phyloP scores from a whole-genome alignment of 1,140 invertebrate genomes.

The Sarcophaga peregrina region DNA sequence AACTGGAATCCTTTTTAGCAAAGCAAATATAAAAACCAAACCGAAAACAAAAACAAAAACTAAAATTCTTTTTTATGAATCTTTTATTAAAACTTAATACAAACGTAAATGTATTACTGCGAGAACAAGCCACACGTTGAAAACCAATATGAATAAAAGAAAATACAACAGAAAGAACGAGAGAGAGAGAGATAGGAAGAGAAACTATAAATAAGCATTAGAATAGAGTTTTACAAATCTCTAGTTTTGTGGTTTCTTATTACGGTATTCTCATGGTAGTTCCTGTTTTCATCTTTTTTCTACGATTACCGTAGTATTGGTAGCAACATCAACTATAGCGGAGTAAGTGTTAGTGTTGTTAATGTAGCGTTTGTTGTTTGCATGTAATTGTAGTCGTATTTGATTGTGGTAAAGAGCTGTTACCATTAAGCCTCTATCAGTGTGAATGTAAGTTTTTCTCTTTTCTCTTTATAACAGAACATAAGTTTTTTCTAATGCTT shows the following conservation, averaged over 20 bases:
- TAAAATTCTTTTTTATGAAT: too few relatives aligned
- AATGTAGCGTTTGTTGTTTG: too few relatives aligned
- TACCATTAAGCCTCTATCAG: not conserved
- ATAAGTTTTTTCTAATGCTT: not conserved
- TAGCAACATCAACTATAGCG: not conserved
- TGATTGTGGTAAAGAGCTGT: constrained; percentile 8
- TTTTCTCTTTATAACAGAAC: not conserved
- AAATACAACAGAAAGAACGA: too few relatives aligned
- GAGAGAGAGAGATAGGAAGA: not conserved
- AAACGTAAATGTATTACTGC: not conserved
- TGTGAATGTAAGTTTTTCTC: too few relatives aligned
- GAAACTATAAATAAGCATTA: constrained; percentile 22
- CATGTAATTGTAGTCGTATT: not conserved
- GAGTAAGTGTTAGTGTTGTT: too few relatives aligned
- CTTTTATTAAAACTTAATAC: not conserved
- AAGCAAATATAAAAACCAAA: not conserved
- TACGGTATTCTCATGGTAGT: not conserved
- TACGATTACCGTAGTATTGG: not conserved
- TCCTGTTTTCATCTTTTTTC: not conserved
- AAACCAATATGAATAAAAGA: too few relatives aligned
- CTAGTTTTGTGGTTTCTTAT: constrained; percentile 19
- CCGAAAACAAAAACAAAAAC: too few relatives aligned
- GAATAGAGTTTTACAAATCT: constrained; percentile 12
- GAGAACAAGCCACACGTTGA: too few relatives aligned
- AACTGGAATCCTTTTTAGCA: not conserved